These are phyloP conservation scores for Geodia barretti DNA, from an alignment of 37 sponge, comb jelly and placozoan species.

Conservation along the genomic window DNA sequence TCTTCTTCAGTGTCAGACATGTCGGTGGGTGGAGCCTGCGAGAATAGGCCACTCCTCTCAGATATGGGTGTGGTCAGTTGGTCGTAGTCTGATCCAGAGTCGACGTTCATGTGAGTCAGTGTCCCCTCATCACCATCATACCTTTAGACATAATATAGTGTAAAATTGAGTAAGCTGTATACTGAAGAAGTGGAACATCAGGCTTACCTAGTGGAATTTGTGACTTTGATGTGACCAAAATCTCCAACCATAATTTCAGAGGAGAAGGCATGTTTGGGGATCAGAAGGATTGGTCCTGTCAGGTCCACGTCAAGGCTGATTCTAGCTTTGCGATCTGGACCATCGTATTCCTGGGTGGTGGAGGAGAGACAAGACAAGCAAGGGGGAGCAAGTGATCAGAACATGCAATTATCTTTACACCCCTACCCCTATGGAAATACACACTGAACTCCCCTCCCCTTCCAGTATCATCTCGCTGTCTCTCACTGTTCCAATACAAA, in stretches of 20 bases:
- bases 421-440: too few relatives aligned
- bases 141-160: background rate
- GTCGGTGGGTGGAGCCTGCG: background rate
- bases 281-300: constrained; percentile 83
- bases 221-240: constrained; percentile 78
- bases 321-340: constrained; percentile 84
- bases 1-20: constrained; percentile 16
- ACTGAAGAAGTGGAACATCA: background rate
- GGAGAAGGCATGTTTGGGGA: constrained; percentile 89
- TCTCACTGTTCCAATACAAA: too few relatives aligned
- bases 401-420: too few relatives aligned
- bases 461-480: too few relatives aligned
- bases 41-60: background rate
- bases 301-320: constrained; percentile 85
- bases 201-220: constrained; percentile 73
- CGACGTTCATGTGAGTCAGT: constrained; percentile 14
- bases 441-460: too few relatives aligned
- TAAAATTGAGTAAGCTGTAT: background rate
- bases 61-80: background rate
- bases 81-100: background rate
- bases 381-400: too few relatives aligned
- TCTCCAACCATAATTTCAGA: constrained; percentile 90
- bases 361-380: too few relatives aligned
- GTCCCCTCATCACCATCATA: constrained; percentile 52
- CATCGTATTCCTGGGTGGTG: constrained; percentile 66